Conservation (phyloP, 2,797 vertebrate genomes). For the Telmatherina bonti region DNA sequence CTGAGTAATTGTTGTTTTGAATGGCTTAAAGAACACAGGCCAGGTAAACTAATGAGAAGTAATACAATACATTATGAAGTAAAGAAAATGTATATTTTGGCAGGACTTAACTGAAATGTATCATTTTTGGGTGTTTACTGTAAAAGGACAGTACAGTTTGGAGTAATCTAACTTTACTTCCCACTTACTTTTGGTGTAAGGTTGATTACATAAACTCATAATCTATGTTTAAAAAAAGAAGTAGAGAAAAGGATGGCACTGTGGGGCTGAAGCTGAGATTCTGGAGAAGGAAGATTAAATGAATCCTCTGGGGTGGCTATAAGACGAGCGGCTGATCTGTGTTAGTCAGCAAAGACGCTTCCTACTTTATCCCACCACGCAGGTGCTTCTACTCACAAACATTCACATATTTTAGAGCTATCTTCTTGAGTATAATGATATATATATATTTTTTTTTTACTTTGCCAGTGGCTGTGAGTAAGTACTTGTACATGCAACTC, state of each 20-base stretch:
- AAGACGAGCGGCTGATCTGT: conserved; percentile 40
- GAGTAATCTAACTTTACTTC: too few species aligned
- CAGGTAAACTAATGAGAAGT: too few species aligned
- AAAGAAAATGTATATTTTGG: too few species aligned
- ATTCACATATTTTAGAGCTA: not conserved
- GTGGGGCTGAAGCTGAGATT: not conserved
- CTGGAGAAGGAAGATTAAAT: conserved; percentile 22
- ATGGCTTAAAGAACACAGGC: too few species aligned
- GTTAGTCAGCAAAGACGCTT: conserved; percentile 38
- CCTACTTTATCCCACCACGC: conserved; percentile 6
- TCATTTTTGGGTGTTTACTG: too few species aligned
- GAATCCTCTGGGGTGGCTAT: conserved; percentile 39
- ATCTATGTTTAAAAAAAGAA: not conserved
- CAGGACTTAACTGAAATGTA: too few species aligned
- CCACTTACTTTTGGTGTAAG: not conserved
- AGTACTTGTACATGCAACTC: not conserved
- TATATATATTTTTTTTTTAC: not conserved
- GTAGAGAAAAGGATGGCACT: not conserved
- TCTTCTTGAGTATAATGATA: not conserved
- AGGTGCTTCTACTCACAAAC: conserved; percentile 7
- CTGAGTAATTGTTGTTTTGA: too few species aligned
- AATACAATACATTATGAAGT: too few species aligned
- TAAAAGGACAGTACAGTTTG: too few species aligned
- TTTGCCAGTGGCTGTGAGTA: conserved; percentile 21
- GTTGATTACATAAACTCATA: not conserved